A percentile compares a stretch with the other conserved stretches of the same genome.
Evolutionary conservation across 2,888 invertebrate genomes (phyloP).

Genomic region (Oasisia sp.): DNA sequence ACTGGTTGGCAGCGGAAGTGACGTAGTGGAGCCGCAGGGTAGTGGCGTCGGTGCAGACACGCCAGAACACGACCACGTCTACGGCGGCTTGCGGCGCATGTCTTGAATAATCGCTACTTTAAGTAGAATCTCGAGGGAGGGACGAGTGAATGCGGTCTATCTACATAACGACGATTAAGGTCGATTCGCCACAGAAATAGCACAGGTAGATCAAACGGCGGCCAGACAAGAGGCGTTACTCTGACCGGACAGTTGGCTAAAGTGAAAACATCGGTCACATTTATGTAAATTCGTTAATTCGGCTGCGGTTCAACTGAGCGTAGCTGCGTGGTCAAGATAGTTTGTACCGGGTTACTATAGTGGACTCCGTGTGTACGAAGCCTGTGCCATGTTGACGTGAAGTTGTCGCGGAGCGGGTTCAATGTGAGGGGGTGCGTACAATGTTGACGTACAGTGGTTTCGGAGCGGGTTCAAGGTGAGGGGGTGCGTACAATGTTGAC

Average conservation of each 20-base stretch:
- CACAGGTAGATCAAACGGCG: neutral
- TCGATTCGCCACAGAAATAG: neutral
- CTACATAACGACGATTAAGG: neutral
- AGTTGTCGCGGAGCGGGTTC: too few species aligned
- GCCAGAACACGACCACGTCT: neutral
- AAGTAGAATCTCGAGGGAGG: neutral
- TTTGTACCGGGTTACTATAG: too few species aligned
- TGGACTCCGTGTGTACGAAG: too few species aligned
- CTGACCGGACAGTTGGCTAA: neutral
- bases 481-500: neutral
- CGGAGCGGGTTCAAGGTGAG: too few species aligned
- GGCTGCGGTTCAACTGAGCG: too few species aligned
- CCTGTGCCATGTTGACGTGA: neutral
- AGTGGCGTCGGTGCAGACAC: neutral
- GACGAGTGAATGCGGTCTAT: neutral
- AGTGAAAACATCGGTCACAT: too few species aligned
- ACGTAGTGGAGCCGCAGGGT: neutral
- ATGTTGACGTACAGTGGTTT: too few species aligned
- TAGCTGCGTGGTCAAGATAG: too few species aligned
- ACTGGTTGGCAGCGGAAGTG: neutral
- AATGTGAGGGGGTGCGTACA: too few species aligned
- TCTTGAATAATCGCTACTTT: neutral
- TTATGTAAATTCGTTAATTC: too few species aligned
- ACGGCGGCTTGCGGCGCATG: too few species aligned
- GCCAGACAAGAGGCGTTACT: neutral